phyloP scores from a whole-genome alignment of 2,888 invertebrate genomes.

The Sminthurinus aureus region DNA sequence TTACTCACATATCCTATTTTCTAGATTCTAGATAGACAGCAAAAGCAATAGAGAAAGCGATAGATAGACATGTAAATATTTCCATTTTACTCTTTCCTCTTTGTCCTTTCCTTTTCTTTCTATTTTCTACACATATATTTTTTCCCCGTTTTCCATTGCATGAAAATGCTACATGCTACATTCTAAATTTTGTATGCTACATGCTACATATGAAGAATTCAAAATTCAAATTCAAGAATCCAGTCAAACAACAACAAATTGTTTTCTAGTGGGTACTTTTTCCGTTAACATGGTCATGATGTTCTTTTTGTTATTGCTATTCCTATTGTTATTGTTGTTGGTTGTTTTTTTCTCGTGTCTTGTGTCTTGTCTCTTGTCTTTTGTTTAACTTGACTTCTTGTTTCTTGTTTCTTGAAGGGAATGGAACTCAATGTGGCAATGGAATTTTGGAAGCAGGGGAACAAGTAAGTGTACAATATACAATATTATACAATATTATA shows the following conservation, averaged over 20 bases:
- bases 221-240: no score
- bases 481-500: background rate
- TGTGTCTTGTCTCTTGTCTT: background rate
- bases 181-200: no score
- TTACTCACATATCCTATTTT: no score
- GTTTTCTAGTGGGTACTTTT: no score
- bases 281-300: background rate
- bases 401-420: background rate
- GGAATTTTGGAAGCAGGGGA: slow-evolving; percentile 93
- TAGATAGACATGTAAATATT: background rate
- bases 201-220: no score
- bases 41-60: no score
- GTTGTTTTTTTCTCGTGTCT: background rate
- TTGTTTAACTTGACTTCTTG: background rate
- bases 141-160: background rate
- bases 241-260: no score
- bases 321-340: no score
- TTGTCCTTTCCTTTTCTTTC: background rate
- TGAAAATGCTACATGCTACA: no score
- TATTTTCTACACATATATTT: background rate
- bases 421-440: slow-evolving; percentile 81
- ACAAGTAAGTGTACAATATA: slow-evolving; percentile 64
- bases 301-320: background rate
- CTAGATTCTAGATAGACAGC: no score
- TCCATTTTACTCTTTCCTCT: background rate